Conservation (phyloP, 2,797 vertebrate species). For the Pangasius djambal region DNA sequence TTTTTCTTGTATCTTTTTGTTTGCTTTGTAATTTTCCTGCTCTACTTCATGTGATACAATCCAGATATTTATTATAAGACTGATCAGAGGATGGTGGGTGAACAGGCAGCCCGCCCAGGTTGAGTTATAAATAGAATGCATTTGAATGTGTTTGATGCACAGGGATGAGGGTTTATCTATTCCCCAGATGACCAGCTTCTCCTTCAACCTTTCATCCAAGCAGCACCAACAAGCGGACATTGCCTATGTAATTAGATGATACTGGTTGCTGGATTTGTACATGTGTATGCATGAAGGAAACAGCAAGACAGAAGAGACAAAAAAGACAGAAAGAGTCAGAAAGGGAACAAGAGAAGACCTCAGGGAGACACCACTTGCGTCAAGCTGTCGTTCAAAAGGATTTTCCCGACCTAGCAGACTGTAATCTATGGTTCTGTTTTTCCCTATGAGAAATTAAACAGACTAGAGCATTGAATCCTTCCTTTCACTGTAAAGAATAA, state of each 20-base stretch:
- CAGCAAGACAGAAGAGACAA: neutral
- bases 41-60: slow-evolving; percentile 26
- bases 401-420: slow-evolving; percentile 3
- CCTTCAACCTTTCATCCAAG: slow-evolving; percentile 26
- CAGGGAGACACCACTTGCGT: neutral
- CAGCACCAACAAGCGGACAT: slow-evolving; percentile 10
- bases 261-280: slow-evolving; percentile 11
- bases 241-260: slow-evolving; percentile 22
- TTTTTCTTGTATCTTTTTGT: neutral
- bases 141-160: slow-evolving; percentile 53
- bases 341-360: neutral
- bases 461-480: slow-evolving; percentile 12
- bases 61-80: slow-evolving; percentile 21
- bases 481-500: slow-evolving; percentile 26
- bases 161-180: slow-evolving; percentile 42
- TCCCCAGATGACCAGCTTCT: slow-evolving; percentile 38
- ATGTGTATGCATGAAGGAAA: slow-evolving; percentile 3
- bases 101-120: slow-evolving; percentile 29
- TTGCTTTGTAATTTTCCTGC: neutral
- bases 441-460: slow-evolving; percentile 30
- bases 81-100: slow-evolving; percentile 14
- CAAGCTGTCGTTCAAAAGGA: neutral
- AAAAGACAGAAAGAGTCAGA: neutral
- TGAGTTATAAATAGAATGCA: slow-evolving; percentile 54
- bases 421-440: slow-evolving; percentile 26